Conservation (phyloP, 2,797 vertebrate genomes). For the Gastrophryne carolinensis region DNA sequence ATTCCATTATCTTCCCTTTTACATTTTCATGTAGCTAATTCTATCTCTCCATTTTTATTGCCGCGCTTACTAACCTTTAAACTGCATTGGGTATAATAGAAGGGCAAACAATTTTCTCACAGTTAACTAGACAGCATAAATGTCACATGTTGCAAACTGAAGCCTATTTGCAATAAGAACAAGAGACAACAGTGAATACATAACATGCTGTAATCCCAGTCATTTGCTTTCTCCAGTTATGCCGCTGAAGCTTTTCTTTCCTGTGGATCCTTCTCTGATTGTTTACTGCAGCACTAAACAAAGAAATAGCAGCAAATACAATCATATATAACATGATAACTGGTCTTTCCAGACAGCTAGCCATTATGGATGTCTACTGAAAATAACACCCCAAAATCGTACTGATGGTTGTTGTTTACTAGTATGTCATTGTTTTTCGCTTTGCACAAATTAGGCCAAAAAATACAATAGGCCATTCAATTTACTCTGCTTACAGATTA, state of each 20-base stretch:
- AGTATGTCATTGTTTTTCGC: too few species aligned
- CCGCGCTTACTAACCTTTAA: slow-evolving; percentile 52
- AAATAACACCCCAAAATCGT: background rate
- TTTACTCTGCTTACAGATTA: too few species aligned
- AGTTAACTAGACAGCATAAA: slow-evolving; percentile 52
- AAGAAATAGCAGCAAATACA: slow-evolving; percentile 12
- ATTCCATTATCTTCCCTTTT: slow-evolving; percentile 44
- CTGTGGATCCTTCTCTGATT: slow-evolving; percentile 19
- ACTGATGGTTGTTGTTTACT: background rate
- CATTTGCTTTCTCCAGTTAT: slow-evolving; percentile 7
- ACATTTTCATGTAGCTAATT: slow-evolving; percentile 44
- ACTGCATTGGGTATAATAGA: slow-evolving; percentile 46
- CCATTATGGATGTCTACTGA: background rate
- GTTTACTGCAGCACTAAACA: slow-evolving; percentile 35
- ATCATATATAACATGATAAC: slow-evolving; percentile 6
- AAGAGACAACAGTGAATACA: slow-evolving; percentile 40
- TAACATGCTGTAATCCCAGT: slow-evolving; percentile 30
- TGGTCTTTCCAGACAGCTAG: background rate
- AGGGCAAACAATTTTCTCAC: slow-evolving; percentile 51
- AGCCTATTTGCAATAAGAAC: slow-evolving; percentile 49
- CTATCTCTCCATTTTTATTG: slow-evolving; percentile 47
- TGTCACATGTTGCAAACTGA: slow-evolving; percentile 51
- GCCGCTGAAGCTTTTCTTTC: background rate
- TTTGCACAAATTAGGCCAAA: too few species aligned
- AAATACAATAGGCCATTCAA: too few species aligned